Conservation (phyloP, 2,888 invertebrate genomes). For the Tipula vernalis region DNA sequence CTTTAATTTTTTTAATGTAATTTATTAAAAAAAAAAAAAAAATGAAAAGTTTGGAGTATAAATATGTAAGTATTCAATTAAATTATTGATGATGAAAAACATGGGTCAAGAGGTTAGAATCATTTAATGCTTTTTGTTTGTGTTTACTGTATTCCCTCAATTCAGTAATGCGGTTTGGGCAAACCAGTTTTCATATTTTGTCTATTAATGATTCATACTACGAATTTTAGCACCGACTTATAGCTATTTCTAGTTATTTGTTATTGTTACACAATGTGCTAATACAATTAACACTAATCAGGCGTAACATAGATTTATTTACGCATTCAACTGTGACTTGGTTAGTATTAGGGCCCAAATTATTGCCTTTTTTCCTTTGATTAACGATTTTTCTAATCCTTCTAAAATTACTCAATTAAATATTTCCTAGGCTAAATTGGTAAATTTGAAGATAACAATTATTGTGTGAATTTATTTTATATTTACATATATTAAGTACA, state of each 20-base stretch:
- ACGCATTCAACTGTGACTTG: not conserved
- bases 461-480: too few species aligned
- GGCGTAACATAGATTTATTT: not conserved
- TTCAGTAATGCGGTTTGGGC: not conserved
- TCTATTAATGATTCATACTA: not conserved
- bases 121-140: not conserved
- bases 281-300: not conserved
- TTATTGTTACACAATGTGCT: not conserved
- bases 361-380: not conserved
- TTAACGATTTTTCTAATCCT: too few species aligned
- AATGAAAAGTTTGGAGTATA: not conserved
- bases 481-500: too few species aligned
- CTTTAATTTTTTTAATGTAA: not conserved
- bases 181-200: not conserved
- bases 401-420: too few species aligned
- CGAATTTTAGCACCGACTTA: not conserved
- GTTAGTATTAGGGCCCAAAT: not conserved
- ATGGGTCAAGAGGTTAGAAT: not conserved
- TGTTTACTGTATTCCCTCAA: not conserved
- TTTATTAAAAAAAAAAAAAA: not conserved
- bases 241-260: not conserved
- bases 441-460: too few species aligned
- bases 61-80: not conserved
- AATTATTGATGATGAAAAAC: not conserved
- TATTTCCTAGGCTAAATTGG: too few species aligned